Percentiles rank a stretch among this genome's conserved stretches.
These are phyloP conservation scores for Bolborhynchus lineola DNA, from an alignment of 2,113 vertebrate species.

Conservation along the genomic window DNA sequence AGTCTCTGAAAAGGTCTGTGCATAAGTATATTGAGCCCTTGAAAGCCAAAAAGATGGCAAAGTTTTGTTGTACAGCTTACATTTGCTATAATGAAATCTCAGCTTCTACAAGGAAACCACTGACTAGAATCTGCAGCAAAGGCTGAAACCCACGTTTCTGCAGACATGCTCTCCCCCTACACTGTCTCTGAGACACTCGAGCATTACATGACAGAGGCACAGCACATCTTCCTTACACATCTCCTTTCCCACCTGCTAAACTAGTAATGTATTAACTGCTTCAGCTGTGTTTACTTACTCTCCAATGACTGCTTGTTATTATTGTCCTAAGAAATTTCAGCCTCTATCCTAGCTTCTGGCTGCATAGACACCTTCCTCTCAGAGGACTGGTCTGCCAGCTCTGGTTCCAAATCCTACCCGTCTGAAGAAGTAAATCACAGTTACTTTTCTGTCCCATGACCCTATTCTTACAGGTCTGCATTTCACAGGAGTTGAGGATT, in stretches of 20 bases:
- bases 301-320: not conserved
- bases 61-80: not conserved
- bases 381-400: not conserved
- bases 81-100: not conserved
- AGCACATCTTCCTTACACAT: not conserved
- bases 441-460: not conserved
- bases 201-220: not conserved
- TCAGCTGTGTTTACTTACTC: not conserved
- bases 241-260: not conserved
- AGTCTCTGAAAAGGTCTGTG: not conserved
- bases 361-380: not conserved
- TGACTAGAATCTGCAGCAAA: not conserved
- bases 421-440: not conserved
- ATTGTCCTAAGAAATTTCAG: not conserved
- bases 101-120: not conserved
- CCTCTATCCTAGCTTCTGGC: not conserved
- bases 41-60: not conserved
- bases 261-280: not conserved
- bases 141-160: not conserved
- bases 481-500: not conserved
- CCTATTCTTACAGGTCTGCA: not conserved
- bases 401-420: not conserved
- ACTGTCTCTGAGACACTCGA: not conserved
- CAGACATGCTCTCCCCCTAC: not conserved
- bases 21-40: not conserved